A percentile compares a stretch with the other conserved stretches of the same genome.
Conservation (phyloP, 2,113 vertebrate genomes). For the Sorex fumeus region DNA sequence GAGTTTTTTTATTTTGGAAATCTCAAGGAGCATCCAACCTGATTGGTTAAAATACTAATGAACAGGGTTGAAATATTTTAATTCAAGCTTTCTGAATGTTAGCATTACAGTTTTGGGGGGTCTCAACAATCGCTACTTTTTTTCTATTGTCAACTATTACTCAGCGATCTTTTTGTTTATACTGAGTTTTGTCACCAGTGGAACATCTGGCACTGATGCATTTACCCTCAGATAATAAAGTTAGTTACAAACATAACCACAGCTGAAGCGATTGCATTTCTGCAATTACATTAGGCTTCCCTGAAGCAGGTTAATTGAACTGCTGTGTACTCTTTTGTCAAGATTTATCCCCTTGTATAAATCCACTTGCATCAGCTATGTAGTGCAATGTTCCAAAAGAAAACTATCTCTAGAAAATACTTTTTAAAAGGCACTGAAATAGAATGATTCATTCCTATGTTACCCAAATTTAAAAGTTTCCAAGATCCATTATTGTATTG, state of each 20-base stretch:
- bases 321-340: slow-evolving; percentile 82
- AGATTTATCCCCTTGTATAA: slow-evolving; percentile 86
- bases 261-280: slow-evolving; percentile 83
- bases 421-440: slow-evolving; percentile 54
- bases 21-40: not conserved
- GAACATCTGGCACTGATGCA: slow-evolving; percentile 76
- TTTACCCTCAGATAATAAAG: slow-evolving; percentile 82
- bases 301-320: slow-evolving; percentile 87
- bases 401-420: slow-evolving; percentile 63
- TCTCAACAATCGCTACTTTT: slow-evolving; percentile 32
- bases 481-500: not conserved
- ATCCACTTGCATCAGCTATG: slow-evolving; percentile 79
- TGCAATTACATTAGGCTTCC: slow-evolving; percentile 86
- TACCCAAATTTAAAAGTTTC: slow-evolving; percentile 8
- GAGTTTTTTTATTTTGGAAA: too few relatives aligned
- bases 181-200: slow-evolving; percentile 76
- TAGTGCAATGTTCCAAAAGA: slow-evolving; percentile 67
- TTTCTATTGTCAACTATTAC: slow-evolving; percentile 58
- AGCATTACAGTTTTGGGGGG: slow-evolving; percentile 1
- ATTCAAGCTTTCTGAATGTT: slow-evolving; percentile 39
- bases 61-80: not conserved
- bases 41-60: not conserved
- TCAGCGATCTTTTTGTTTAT: slow-evolving; percentile 71
- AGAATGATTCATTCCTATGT: slow-evolving; percentile 42
- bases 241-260: slow-evolving; percentile 84